A percentile compares a stretch with the other conserved stretches of the same genome.
Conservation (phyloP, 2,888 invertebrate genomes). For the Mesodorylaimus sp. region DNA sequence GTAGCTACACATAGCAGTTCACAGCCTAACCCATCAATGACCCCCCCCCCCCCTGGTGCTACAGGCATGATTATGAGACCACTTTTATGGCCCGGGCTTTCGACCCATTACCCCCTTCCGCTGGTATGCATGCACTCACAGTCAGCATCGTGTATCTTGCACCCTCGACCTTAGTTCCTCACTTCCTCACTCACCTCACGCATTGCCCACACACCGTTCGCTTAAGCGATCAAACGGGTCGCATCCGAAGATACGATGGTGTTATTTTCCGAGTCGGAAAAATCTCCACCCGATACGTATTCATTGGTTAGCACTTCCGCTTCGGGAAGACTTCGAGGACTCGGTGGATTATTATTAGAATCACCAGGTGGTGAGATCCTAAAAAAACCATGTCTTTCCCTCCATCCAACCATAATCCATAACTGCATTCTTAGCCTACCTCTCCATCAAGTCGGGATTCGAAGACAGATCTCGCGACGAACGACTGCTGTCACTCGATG, state of each 20-base stretch:
- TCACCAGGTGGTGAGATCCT: not conserved
- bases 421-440: not conserved
- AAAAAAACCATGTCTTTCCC: not conserved
- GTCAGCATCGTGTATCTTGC: no score
- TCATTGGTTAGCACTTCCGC: not conserved
- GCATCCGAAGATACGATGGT: not conserved
- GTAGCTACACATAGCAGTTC: no score
- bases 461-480: conserved; percentile 6
- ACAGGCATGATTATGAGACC: no score
- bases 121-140: no score
- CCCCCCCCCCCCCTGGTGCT: no score
- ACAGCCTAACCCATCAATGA: no score
- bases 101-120: no score
- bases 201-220: no score
- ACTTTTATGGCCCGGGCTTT: no score
- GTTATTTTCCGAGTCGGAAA: not conserved
- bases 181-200: no score
- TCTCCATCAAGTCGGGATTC: conserved; percentile 2
- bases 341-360: conserved; percentile 4
- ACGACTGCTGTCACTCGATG: conserved; percentile 9
- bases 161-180: no score
- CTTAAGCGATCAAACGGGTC: no score
- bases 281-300: not conserved
- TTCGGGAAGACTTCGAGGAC: conserved; percentile 6
- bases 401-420: not conserved